A percentile compares a stretch with the other conserved stretches of the same genome.
phyloP scores from a whole-genome alignment of 2,797 vertebrate genomes.

The Chlorospingus flavigularis region DNA sequence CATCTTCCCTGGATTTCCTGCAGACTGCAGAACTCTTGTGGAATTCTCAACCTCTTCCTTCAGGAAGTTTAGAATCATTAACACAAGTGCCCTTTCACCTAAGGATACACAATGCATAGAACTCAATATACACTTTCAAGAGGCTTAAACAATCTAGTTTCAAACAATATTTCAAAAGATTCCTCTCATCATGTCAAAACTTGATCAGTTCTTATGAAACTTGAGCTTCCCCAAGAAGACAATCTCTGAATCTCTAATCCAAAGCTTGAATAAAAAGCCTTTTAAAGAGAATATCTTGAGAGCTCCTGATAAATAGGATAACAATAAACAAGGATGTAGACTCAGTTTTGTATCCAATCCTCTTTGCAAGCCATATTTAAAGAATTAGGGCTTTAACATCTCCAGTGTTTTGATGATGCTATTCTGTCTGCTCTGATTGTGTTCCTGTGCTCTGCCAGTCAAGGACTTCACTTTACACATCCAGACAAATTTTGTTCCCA shows the following conservation, averaged over 20 bases:
- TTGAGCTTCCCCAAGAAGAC: background rate
- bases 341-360: background rate
- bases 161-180: background rate
- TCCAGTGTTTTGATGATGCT: background rate
- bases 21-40: background rate
- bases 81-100: background rate
- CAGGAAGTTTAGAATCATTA: background rate
- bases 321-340: background rate
- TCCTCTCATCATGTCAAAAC: background rate
- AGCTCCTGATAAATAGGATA: background rate
- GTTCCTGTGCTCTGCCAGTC: background rate
- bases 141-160: background rate
- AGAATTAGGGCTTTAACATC: background rate
- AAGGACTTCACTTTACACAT: background rate
- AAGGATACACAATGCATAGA: rapidly evolving
- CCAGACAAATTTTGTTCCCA: background rate
- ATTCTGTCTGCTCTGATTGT: background rate
- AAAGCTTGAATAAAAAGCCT: background rate
- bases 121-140: background rate
- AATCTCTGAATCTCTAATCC: background rate
- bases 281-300: background rate
- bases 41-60: background rate
- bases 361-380: background rate
- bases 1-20: background rate
- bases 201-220: background rate